These are phyloP conservation scores for Madoqua kirkii DNA, from an alignment of 2,113 vertebrate genomes.

Conservation along the genomic window DNA sequence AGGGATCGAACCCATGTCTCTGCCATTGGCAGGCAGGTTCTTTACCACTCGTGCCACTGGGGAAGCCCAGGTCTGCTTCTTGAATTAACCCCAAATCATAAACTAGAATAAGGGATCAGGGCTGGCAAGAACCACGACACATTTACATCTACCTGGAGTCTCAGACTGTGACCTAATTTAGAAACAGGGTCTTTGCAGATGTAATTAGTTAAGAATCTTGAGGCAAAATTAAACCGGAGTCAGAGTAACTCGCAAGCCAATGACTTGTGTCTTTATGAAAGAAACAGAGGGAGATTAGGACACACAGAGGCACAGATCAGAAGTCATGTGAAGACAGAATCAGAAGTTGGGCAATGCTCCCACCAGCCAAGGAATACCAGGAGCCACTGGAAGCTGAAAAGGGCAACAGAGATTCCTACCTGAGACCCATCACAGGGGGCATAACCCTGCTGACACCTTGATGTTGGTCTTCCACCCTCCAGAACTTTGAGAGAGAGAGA, in stretches of 20 bases:
- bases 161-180: background rate
- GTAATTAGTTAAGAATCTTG: background rate
- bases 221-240: background rate
- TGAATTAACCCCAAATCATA: background rate
- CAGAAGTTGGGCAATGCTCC: too few relatives aligned
- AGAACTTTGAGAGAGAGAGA: background rate
- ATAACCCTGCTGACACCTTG: rapidly evolving
- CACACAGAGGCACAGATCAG: background rate
- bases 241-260: background rate
- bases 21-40: background rate
- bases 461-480: background rate
- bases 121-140: background rate
- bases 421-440: rapidly evolving
- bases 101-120: background rate
- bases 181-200: background rate
- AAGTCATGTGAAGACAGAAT: background rate
- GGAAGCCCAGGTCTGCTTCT: background rate
- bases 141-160: background rate
- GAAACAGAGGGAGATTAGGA: background rate
- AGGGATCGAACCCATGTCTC: background rate
- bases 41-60: background rate
- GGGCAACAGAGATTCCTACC: background rate
- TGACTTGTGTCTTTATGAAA: background rate
- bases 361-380: background rate
- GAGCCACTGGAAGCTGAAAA: background rate